These are phyloP conservation scores for Vireo altiloquus DNA, from an alignment of 2,113 vertebrate species.

Conservation along the genomic window DNA sequence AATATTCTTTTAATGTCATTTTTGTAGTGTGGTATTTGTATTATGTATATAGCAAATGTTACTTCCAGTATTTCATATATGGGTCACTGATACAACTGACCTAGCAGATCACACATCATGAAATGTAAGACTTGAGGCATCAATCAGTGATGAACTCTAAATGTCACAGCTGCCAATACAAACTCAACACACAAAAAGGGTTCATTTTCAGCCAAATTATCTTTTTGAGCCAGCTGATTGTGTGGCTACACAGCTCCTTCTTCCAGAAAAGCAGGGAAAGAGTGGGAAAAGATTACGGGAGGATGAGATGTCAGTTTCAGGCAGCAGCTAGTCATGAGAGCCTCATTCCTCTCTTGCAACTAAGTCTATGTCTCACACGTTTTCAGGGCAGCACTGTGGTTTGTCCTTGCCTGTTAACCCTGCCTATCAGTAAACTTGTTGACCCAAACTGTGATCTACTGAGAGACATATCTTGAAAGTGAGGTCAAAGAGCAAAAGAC, in stretches of 20 bases:
- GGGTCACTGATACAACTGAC: neutral
- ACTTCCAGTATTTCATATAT: neutral
- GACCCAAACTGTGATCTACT: neutral
- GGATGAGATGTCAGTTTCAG: neutral
- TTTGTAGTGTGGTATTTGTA: neutral
- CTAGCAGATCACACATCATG: neutral
- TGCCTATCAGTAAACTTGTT: neutral
- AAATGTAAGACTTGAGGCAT: neutral
- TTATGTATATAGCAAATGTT: neutral
- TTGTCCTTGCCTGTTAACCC: neutral
- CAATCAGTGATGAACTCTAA: neutral
- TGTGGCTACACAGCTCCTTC: neutral
- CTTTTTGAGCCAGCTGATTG: neutral
- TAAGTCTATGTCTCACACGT: neutral
- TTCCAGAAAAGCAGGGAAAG: neutral
- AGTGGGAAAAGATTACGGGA: neutral
- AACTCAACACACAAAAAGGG: neutral
- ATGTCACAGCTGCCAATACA: neutral
- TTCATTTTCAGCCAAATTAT: neutral
- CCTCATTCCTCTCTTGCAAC: neutral
- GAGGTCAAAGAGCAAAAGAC: neutral
- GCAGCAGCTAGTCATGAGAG: neutral
- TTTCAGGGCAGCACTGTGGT: neutral
- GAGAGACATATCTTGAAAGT: neutral
- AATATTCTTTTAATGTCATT: neutral